Percentiles rank a stretch among this genome's conserved stretches.
phyloP scores from a whole-genome alignment of 2,888 invertebrate species.

The Heteromyza rotundicornis region DNA sequence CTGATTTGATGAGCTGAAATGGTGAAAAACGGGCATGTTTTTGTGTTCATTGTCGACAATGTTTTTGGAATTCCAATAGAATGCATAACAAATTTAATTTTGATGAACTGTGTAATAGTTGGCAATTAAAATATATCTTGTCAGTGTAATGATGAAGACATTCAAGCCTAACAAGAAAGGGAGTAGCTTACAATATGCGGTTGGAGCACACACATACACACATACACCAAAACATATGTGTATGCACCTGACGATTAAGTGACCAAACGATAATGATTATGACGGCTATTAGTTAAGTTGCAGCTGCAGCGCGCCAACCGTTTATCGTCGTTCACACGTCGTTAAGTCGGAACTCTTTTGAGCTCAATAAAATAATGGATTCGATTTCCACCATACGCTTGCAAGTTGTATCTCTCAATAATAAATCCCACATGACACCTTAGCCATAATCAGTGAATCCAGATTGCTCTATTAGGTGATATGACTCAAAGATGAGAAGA shows the following conservation, averaged over 20 bases:
- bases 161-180: no score
- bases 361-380: constrained; percentile 20
- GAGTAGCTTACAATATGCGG: no score
- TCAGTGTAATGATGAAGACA: no score
- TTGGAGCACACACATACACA: no score
- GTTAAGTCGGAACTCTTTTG: constrained; percentile 39
- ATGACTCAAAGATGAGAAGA: not conserved
- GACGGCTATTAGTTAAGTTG: constrained; percentile 29
- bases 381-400: not conserved
- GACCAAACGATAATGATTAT: constrained; percentile 23
- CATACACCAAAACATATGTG: no score
- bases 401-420: constrained; percentile 11
- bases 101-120: no score
- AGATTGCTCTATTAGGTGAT: constrained; percentile 49
- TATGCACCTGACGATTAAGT: not conserved
- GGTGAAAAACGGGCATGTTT: no score
- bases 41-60: no score
- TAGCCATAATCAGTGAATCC: constrained; percentile 19
- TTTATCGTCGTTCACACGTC: constrained; percentile 45
- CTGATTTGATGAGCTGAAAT: no score
- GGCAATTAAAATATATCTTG: no score
- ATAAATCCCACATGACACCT: constrained; percentile 15
- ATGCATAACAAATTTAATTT: no score
- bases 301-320: constrained; percentile 13
- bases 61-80: no score